phyloP scores from a whole-genome alignment of 1,140 invertebrate genomes.

The Armadillidium nasatum region DNA sequence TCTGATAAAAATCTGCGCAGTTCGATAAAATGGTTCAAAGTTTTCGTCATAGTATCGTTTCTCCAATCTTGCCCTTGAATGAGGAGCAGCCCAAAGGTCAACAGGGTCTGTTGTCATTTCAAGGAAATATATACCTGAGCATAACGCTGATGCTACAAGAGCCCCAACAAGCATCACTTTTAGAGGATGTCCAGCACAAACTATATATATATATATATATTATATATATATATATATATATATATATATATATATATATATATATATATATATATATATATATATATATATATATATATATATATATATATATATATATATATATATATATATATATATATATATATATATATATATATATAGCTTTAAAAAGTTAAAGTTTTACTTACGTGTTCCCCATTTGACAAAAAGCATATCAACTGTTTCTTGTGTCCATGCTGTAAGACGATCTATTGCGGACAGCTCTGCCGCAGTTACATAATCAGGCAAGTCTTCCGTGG shows the following conservation, averaged over 20 bases:
- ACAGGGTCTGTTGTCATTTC: constrained; percentile 83
- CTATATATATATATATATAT: constrained; percentile 47
- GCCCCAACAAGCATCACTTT: constrained; percentile 68
- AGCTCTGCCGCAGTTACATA: constrained; percentile 36
- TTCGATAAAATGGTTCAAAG: constrained; percentile 93
- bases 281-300: too few relatives aligned
- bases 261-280: too few relatives aligned
- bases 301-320: too few relatives aligned
- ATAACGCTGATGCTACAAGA: constrained; percentile 57
- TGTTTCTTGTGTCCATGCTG: constrained; percentile 47
- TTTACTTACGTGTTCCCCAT: constrained; percentile 64
- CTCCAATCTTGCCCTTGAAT: constrained; percentile 76
- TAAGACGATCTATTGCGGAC: constrained; percentile 33
- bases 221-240: too few relatives aligned
- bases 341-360: too few relatives aligned
- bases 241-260: too few relatives aligned
- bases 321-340: too few relatives aligned
- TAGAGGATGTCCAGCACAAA: constrained; percentile 75
- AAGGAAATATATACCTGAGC: constrained; percentile 64
- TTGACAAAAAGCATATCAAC: constrained; percentile 70
- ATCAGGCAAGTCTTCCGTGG: constrained; percentile 38
- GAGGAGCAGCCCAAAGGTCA: constrained; percentile 89
- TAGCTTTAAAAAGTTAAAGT: neutral
- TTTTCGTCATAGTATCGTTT: constrained; percentile 82
- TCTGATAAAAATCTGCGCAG: constrained; percentile 79